Conservation (phyloP, 2,888 invertebrate genomes). For the Aplocera efformata region DNA sequence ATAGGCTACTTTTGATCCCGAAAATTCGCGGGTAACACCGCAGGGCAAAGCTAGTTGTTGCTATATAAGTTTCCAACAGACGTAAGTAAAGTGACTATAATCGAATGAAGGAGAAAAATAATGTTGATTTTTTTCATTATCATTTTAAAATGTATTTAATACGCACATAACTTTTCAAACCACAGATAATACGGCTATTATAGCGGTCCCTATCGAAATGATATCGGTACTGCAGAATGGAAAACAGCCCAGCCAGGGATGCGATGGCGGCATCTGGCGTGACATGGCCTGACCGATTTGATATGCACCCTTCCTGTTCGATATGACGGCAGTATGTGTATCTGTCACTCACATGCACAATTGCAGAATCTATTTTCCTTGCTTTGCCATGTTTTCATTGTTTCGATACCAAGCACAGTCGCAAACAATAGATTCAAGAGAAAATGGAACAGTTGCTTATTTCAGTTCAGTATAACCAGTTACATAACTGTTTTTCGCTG, state of each 20-base stretch:
- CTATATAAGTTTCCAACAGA: too few relatives aligned
- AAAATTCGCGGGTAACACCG: too few relatives aligned
- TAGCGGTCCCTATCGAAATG: too few relatives aligned
- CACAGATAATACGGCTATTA: too few relatives aligned
- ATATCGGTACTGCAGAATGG: too few relatives aligned
- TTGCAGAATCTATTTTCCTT: slow-evolving; percentile 21
- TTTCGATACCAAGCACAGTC: slow-evolving; percentile 9
- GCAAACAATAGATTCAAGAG: slow-evolving; percentile 6
- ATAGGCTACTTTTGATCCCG: too few relatives aligned
- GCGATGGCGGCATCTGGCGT: slow-evolving; percentile 40
- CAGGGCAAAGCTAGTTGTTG: too few relatives aligned
- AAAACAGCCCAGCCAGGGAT: neutral
- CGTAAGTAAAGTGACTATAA: too few relatives aligned
- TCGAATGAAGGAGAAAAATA: too few relatives aligned
- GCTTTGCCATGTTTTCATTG: slow-evolving; percentile 21
- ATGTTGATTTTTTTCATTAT: too few relatives aligned
- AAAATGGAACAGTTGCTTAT: slow-evolving; percentile 2
- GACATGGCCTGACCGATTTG: slow-evolving; percentile 66
- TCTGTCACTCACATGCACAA: slow-evolving; percentile 28
- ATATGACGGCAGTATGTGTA: slow-evolving; percentile 34
- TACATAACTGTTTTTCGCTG: neutral
- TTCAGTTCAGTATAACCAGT: neutral
- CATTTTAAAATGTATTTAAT: too few relatives aligned
- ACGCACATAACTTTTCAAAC: too few relatives aligned
- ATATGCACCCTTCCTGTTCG: slow-evolving; percentile 68